Percentiles rank a stretch among this genome's conserved stretches.
phyloP scores from a whole-genome alignment of 37 sponge, comb jelly and placozoan species.

The Hexactinellida sp. region DNA sequence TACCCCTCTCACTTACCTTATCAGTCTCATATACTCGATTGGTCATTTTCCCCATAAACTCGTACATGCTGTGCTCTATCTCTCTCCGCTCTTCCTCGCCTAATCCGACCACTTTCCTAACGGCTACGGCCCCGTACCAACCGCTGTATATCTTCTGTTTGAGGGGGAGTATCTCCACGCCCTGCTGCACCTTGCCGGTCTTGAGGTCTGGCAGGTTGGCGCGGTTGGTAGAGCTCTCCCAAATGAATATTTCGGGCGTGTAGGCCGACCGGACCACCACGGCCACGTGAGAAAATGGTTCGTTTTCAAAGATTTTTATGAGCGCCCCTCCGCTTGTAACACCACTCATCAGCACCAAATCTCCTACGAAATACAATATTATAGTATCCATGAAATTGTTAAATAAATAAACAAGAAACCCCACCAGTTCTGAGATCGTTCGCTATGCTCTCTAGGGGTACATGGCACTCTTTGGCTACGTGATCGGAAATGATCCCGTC shows the following conservation, averaged over 20 bases:
- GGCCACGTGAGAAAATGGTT: constrained; percentile 61
- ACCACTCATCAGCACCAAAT: constrained; percentile 46
- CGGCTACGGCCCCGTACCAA: constrained; percentile 56
- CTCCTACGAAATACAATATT: constrained; percentile 7
- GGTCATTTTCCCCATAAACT: constrained; percentile 35
- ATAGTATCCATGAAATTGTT: not conserved
- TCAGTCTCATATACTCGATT: constrained; percentile 54
- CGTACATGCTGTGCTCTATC: constrained; percentile 31
- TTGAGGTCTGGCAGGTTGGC: constrained; percentile 31
- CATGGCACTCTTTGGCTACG: not conserved
- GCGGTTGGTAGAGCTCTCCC: not conserved
- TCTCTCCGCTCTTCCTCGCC: constrained; percentile 25
- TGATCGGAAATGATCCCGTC: constrained; percentile 12
- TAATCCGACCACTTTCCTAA: constrained; percentile 37
- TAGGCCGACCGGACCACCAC: constrained; percentile 30
- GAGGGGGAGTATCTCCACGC: constrained; percentile 60
- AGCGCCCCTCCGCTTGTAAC: constrained; percentile 43
- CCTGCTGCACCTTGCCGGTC: constrained; percentile 37
- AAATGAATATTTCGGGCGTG: not conserved
- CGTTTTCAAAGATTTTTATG: constrained; percentile 61
- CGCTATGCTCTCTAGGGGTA: not conserved
- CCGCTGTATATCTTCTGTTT: constrained; percentile 57
- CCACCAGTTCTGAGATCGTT: not conserved
- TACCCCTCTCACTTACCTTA: no score
- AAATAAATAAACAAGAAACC: not conserved